These are phyloP conservation scores for Chaitophorus viminalis DNA, from an alignment of 2,888 invertebrate genomes.

Conservation along the genomic window DNA sequence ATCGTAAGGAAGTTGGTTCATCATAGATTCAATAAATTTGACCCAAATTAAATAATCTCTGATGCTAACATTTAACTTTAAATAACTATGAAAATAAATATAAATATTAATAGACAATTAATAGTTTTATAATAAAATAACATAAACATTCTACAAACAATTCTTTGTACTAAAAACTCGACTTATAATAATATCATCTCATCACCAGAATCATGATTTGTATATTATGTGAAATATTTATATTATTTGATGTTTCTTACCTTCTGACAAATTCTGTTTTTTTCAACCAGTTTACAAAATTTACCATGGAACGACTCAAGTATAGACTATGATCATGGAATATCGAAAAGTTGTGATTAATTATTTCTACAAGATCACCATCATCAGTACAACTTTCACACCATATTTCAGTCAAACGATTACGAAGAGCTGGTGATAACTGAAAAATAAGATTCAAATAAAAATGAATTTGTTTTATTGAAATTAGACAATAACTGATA, in stretches of 20 bases:
- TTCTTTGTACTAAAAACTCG: background rate
- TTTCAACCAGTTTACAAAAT: conserved; percentile 49
- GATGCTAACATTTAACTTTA: conserved; percentile 79
- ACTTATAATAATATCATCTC: background rate
- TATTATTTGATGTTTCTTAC: background rate
- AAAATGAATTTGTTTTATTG: background rate
- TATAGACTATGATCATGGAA: conserved; percentile 14
- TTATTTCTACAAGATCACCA: conserved; percentile 81
- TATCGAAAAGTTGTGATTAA: conserved; percentile 75
- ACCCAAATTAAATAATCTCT: conserved; percentile 94
- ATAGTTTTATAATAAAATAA: background rate
- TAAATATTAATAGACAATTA: background rate
- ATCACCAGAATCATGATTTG: background rate
- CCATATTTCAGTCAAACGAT: conserved; percentile 99
- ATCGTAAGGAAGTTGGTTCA: conserved; percentile 63
- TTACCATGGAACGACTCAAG: conserved; percentile 48
- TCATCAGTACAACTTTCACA: conserved; percentile 81
- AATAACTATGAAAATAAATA: conserved; percentile 70
- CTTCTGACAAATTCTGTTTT: conserved; percentile 1
- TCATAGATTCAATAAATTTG: conserved; percentile 81
- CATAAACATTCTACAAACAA: no score
- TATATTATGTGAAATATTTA: background rate
- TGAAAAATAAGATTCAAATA: conserved; percentile 65
- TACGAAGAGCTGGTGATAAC: conserved; percentile 94
- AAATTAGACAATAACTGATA: background rate